phyloP scores from a whole-genome alignment of 2,113 vertebrate genomes.

The Stomatorhinus ivindoensis region DNA sequence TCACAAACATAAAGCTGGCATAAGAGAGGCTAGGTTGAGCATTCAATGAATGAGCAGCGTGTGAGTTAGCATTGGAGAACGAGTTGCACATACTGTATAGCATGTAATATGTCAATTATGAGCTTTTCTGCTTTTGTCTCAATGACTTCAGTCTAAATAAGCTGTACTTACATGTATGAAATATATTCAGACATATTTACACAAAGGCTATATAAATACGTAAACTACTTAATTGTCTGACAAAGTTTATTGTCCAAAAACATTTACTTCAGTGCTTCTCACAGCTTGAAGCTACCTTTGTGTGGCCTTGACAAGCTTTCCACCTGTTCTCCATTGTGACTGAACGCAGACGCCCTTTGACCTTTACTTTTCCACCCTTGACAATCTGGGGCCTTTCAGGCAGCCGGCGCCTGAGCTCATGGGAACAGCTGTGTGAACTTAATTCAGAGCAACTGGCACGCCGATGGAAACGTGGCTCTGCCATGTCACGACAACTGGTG shows the following conservation, averaged over 20 bases:
- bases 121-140: neutral
- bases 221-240: neutral
- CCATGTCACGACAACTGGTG: slow-evolving; percentile 45
- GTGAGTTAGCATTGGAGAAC: neutral
- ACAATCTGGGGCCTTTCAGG: slow-evolving; percentile 38
- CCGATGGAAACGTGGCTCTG: slow-evolving; percentile 48
- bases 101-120: neutral
- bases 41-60: neutral
- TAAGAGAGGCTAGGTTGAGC: neutral
- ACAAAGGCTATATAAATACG: neutral
- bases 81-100: neutral
- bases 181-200: neutral
- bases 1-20: neutral
- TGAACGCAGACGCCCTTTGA: slow-evolving; percentile 56
- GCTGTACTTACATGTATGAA: neutral
- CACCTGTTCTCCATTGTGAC: slow-evolving; percentile 62
- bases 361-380: slow-evolving; percentile 53
- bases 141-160: neutral
- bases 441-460: slow-evolving; percentile 56
- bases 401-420: slow-evolving; percentile 31
- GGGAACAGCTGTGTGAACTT: slow-evolving; percentile 67
- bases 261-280: neutral
- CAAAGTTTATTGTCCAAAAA: neutral
- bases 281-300: slow-evolving; percentile 33
- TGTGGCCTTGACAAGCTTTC: slow-evolving; percentile 36